Percentiles rank a stretch among this genome's conserved stretches.
phyloP scores from a whole-genome alignment of 2,113 vertebrate species.

The Shinisaurus crocodilurus region DNA sequence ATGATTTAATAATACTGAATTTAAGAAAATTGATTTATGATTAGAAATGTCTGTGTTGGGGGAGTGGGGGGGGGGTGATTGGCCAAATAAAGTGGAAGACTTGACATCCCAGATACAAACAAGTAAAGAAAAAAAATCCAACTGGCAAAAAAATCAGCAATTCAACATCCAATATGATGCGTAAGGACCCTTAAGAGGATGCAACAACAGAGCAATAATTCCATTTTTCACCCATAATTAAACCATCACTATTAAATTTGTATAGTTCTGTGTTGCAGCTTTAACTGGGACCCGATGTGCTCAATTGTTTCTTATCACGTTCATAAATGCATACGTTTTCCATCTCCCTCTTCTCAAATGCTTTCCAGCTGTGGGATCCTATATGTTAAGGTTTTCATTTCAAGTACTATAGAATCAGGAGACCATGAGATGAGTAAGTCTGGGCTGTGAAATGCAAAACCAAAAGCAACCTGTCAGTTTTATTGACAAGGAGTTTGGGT shows the following conservation, averaged over 20 bases:
- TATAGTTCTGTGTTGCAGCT: background rate
- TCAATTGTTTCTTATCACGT: slow-evolving; percentile 33
- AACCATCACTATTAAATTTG: slow-evolving; percentile 27
- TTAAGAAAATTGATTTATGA: slow-evolving; percentile 32
- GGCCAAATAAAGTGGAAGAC: slow-evolving; percentile 13
- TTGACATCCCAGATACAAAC: background rate
- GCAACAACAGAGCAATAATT: background rate
- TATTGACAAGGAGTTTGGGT: slow-evolving; percentile 52
- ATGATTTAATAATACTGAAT: background rate
- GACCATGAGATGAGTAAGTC: slow-evolving; percentile 42
- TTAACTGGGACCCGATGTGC: background rate
- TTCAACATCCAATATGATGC: background rate
- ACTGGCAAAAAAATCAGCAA: background rate
- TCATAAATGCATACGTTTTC: slow-evolving; percentile 62
- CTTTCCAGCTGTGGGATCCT: slow-evolving; percentile 52
- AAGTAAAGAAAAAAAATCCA: background rate
- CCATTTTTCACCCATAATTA: slow-evolving; percentile 44
- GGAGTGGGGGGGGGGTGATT: background rate
- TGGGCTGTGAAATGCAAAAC: slow-evolving; percentile 36
- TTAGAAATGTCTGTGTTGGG: background rate
- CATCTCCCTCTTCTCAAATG: slow-evolving; percentile 54
- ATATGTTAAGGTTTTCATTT: slow-evolving; percentile 44
- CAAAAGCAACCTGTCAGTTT: slow-evolving; percentile 50
- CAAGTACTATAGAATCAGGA: slow-evolving; percentile 6
- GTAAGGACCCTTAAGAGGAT: background rate